phyloP scores from a whole-genome alignment of 2,113 vertebrate genomes.

The Calidris pugnax region DNA sequence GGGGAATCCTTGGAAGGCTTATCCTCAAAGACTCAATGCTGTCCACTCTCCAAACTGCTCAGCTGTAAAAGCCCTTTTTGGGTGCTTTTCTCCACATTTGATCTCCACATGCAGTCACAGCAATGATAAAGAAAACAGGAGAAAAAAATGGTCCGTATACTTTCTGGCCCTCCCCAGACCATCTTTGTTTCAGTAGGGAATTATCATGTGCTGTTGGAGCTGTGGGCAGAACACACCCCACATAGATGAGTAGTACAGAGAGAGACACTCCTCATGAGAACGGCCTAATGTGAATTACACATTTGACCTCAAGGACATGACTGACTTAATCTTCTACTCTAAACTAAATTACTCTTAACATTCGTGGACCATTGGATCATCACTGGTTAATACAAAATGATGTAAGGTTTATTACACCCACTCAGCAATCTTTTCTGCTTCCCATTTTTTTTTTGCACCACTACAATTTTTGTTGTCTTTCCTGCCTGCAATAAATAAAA shows the following conservation, averaged over 20 bases:
- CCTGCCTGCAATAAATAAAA: neutral
- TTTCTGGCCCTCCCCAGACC: neutral
- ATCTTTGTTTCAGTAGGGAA: neutral
- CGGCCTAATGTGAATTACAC: neutral
- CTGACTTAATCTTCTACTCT: neutral
- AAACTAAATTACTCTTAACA: neutral
- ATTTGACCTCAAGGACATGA: neutral
- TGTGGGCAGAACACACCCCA: neutral
- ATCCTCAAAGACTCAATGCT: neutral
- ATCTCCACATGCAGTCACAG: neutral
- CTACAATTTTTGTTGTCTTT: neutral
- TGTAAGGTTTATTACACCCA: neutral
- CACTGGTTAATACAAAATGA: neutral
- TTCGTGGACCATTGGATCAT: neutral
- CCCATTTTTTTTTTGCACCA: neutral
- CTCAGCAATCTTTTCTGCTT: neutral
- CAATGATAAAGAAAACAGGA: neutral
- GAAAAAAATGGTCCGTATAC: neutral
- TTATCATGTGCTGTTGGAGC: neutral
- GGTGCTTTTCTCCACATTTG: neutral
- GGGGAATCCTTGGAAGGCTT: neutral
- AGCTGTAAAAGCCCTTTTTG: neutral
- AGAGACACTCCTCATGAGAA: neutral
- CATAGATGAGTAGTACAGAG: neutral
- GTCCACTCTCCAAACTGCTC: neutral